Evolutionary conservation across 2,888 invertebrate genomes (phyloP).

Genomic region (Drosophila robusta): DNA sequence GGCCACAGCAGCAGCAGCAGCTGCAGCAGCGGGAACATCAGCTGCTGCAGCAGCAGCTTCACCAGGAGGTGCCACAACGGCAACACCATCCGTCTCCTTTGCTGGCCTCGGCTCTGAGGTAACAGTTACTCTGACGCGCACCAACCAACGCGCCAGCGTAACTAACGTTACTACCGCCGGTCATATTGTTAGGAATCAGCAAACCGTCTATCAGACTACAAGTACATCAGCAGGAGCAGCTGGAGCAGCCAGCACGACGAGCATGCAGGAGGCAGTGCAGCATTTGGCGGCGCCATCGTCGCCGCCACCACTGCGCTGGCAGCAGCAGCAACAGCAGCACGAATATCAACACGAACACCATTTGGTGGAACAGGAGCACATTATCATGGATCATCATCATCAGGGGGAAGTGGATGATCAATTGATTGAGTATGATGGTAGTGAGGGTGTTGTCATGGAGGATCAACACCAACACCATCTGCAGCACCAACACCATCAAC

Average conservation of each 20-base stretch:
- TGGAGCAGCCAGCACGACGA: slow-evolving; percentile 38
- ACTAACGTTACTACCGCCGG: slow-evolving; percentile 79
- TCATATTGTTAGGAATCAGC: slow-evolving; percentile 83
- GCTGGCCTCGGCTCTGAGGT: slow-evolving; percentile 83
- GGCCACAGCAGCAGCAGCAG: slow-evolving; percentile 50
- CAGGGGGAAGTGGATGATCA: slow-evolving; percentile 76
- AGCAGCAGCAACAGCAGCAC: slow-evolving; percentile 62
- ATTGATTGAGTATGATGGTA: slow-evolving; percentile 77
- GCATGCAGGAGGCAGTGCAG: slow-evolving; percentile 61
- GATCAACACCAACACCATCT: slow-evolving; percentile 51
- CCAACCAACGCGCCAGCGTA: slow-evolving; percentile 70
- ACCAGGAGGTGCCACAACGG: slow-evolving; percentile 47
- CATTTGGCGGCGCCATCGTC: slow-evolving; percentile 73
- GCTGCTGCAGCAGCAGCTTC: slow-evolving; percentile 37
- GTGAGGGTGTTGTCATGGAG: slow-evolving; percentile 70
- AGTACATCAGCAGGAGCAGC: slow-evolving; percentile 43
- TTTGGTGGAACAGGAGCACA: slow-evolving; percentile 66
- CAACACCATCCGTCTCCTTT: slow-evolving; percentile 77
- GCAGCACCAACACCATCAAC: slow-evolving; percentile 59
- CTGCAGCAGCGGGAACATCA: slow-evolving; percentile 34
- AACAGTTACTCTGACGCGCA: slow-evolving; percentile 81
- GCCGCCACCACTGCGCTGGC: slow-evolving; percentile 81
- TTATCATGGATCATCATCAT: slow-evolving; percentile 72
- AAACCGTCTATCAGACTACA: slow-evolving; percentile 61
- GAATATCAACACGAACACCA: slow-evolving; percentile 69